A percentile compares a stretch with the other conserved stretches of the same genome.
Conservation (phyloP, 2,888 invertebrate genomes). For the Troides aeacus region DNA sequence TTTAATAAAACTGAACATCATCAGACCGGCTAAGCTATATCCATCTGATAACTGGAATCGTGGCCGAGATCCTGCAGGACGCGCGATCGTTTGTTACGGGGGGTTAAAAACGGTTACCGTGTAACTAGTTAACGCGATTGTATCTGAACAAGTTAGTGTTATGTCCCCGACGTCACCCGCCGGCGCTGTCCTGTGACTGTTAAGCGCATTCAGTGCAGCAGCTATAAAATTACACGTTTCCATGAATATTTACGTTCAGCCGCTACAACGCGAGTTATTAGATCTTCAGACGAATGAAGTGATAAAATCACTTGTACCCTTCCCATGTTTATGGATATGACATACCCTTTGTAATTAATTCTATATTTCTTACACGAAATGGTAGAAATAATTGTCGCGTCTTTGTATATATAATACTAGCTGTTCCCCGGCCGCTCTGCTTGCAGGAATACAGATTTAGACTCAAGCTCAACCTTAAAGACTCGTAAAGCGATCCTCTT, state of each 20-base stretch:
- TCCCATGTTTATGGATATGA: not conserved
- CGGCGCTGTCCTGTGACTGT: not conserved
- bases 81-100: not conserved
- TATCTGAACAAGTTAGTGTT: slow-evolving; percentile 26
- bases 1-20: no score
- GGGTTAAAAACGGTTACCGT: slow-evolving; percentile 6
- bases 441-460: no score
- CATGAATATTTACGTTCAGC: not conserved
- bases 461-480: no score
- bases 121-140: slow-evolving; percentile 4
- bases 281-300: not conserved
- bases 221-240: slow-evolving; percentile 5
- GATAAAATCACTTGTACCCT: not conserved
- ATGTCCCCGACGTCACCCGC: slow-evolving; percentile 8
- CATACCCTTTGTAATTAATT: no score
- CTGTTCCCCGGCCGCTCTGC: no score
- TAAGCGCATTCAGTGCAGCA: slow-evolving; percentile 8
- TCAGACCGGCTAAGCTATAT: no score
- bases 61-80: not conserved
- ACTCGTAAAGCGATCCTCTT: no score
- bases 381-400: no score
- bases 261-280: not conserved
- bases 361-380: no score
- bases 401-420: not conserved
- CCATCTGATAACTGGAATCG: no score